Evolutionary conservation across 2,888 invertebrate species (phyloP).

Genomic region (Drosophila tanythrix): DNA sequence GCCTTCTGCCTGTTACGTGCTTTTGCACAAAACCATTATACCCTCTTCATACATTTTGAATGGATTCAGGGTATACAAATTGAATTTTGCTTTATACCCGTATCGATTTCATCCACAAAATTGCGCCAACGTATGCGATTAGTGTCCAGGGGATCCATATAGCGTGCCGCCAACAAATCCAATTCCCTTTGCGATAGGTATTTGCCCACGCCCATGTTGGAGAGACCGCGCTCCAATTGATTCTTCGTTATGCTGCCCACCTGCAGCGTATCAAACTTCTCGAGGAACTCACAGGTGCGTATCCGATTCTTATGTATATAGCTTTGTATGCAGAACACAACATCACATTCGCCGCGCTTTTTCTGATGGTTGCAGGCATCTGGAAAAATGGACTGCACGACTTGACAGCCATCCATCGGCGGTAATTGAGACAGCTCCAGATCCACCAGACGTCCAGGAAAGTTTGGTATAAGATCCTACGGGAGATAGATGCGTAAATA

Average conservation of each 20-base stretch:
- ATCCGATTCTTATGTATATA: conserved; percentile 88
- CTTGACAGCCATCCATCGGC: conserved; percentile 64
- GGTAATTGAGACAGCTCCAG: conserved; percentile 89
- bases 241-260: conserved; percentile 89
- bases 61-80: neutral
- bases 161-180: conserved; percentile 88
- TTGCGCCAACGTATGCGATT: conserved; percentile 90
- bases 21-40: neutral
- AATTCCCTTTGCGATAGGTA: conserved; percentile 88
- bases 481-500: neutral
- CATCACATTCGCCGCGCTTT: conserved; percentile 73
- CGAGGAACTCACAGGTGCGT: conserved; percentile 89
- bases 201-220: conserved; percentile 88
- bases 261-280: conserved; percentile 89
- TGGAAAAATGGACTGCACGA: conserved; percentile 66
- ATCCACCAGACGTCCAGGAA: conserved; percentile 89
- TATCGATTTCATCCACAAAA: conserved; percentile 92
- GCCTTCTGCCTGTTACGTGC: neutral
- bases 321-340: conserved; percentile 87
- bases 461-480: conserved; percentile 86
- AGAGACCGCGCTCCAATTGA: conserved; percentile 90
- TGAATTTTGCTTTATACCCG: conserved; percentile 85
- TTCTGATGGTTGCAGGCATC: conserved; percentile 72
- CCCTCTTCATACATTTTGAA: neutral
- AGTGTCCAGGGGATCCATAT: conserved; percentile 89